Percentiles rank a stretch among this genome's conserved stretches.
phyloP scores from a whole-genome alignment of 1,140 invertebrate genomes.

The Bombus difficillimus region DNA sequence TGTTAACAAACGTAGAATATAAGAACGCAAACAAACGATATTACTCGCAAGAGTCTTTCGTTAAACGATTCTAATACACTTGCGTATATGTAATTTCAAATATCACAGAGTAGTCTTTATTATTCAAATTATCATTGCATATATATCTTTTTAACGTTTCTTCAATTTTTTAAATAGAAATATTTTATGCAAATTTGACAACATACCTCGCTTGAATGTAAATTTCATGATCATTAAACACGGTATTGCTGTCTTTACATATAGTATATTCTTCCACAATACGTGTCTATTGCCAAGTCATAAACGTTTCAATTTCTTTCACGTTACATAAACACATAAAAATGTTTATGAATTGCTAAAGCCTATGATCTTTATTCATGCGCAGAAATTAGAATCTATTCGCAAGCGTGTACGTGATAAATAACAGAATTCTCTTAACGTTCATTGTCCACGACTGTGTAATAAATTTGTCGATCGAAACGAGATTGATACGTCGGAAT shows the following conservation, averaged over 20 bases:
- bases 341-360: background rate
- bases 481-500: no score
- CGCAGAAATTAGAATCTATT: background rate
- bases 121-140: background rate
- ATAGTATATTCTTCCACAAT: background rate
- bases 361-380: background rate
- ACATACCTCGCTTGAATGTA: background rate
- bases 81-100: background rate
- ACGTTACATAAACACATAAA: background rate
- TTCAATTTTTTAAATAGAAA: background rate
- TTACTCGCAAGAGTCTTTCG: background rate
- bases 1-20: background rate
- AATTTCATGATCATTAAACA: background rate
- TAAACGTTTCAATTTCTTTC: background rate
- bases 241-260: background rate
- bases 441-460: no score
- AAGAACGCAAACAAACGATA: background rate
- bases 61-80: background rate
- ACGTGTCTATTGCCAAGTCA: background rate
- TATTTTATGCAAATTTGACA: background rate
- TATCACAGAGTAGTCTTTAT: background rate
- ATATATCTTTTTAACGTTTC: background rate
- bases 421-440: no score
- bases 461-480: no score
- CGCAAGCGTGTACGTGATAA: no score